Base-by-base conservation (phyloP, 2,797 vertebrate genomes). In the Coluber constrictor region DNA sequence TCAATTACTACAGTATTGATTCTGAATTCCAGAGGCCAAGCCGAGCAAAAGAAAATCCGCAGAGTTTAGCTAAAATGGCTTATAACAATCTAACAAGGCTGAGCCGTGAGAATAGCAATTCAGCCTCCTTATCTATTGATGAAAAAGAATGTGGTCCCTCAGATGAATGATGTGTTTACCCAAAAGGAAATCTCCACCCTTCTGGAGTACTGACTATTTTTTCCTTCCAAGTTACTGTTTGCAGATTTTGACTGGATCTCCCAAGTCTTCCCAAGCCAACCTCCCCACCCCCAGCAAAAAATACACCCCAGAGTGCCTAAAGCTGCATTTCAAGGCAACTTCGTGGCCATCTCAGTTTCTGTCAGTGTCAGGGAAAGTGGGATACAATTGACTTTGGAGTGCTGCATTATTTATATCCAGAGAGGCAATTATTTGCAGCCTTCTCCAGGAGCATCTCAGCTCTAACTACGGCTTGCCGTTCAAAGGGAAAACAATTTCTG, bases 81-180 rank as follows among this genome's bases (percentile, higher is more conserved):
- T 0, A 96, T 95, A 97, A 97, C 94, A 97, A 96, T 96, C 93
- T 88, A 90, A 93, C 96, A 94, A 94, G 94, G 93, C 94, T 94
- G 96, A 97, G 89, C 94, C 96, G 97, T 96, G 97, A 97, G 97
- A 97, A 97, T 95, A 95, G 95, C 97, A 97, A 95, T 98, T 98
- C 95, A 95, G 98, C 97, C 96, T 97, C 95, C 98, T 99, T 99
- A 99, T 99, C 99, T 99, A 98, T 98, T 96, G 96, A 98, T 99
- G 98, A 98, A 98, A 99, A 99, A 99, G 98, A 99, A 99, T 99
- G 98, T 96, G 96, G 98, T 98, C 98, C 98, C 98, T 98, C 98
- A 98, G 98, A 98, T 98, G 99, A 99, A 98, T 98, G 98, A 98
- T 98, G 98, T 99, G 98, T 99, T 99, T 99, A 98, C 98, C 98